Conservation (phyloP, 2,888 invertebrate species). For the Perizoma flavofasciatum region DNA sequence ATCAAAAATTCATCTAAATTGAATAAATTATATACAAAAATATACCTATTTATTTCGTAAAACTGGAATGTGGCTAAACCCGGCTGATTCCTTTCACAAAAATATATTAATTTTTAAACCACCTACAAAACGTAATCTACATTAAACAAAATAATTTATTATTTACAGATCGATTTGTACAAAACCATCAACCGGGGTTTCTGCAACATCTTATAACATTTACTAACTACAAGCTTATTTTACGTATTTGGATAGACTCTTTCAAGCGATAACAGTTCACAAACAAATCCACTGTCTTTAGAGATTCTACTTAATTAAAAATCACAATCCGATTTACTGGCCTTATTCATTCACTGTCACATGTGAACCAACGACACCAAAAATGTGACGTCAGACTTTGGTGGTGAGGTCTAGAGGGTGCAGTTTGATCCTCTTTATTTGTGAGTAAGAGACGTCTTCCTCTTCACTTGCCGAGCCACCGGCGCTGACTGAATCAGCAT, state of each 20-base stretch:
- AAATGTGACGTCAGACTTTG: constrained; percentile 83
- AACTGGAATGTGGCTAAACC: constrained; percentile 67
- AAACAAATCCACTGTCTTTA: constrained; percentile 56
- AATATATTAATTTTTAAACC: constrained; percentile 51
- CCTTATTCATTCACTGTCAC: constrained; percentile 67
- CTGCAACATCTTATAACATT: constrained; percentile 67
- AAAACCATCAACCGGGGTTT: constrained; percentile 69
- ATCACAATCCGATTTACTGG: constrained; percentile 82
- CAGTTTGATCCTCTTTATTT: constrained; percentile 83
- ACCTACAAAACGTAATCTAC: constrained; percentile 65
- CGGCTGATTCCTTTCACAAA: constrained; percentile 59
- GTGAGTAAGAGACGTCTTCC: constrained; percentile 82
- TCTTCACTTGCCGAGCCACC: constrained; percentile 77
- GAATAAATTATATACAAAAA: constrained; percentile 76
- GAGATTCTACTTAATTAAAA: constrained; percentile 67
- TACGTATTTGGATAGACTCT: constrained; percentile 84
- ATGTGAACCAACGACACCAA: constrained; percentile 15
- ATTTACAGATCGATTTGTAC: constrained; percentile 78
- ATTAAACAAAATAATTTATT: constrained; percentile 68
- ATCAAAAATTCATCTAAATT: constrained; percentile 73
- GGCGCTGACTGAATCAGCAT: constrained; percentile 72
- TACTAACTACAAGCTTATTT: constrained; percentile 70
- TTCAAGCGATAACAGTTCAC: constrained; percentile 79
- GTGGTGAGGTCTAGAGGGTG: constrained; percentile 87
- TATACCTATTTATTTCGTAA: constrained; percentile 41